Conservation (phyloP, 2,888 invertebrate genomes). For the Tetheella fluctuosa region DNA sequence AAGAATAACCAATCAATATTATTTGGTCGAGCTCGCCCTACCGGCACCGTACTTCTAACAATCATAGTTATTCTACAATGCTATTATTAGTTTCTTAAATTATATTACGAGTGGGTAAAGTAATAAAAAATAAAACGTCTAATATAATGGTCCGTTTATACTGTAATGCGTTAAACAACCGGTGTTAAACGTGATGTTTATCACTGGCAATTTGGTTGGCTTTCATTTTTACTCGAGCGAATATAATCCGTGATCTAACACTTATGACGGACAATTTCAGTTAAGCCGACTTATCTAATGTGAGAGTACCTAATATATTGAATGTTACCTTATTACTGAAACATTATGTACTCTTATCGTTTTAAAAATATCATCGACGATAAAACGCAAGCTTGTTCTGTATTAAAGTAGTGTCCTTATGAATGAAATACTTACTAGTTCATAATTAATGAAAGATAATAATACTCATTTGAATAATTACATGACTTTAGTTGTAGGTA, state of each 20-base stretch:
- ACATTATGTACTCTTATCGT: background rate
- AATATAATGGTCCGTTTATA: conserved; percentile 19
- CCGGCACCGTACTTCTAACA: background rate
- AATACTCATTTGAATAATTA: no score
- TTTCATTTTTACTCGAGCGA: conserved; percentile 14
- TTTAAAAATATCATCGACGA: no score
- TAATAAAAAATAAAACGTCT: conserved; percentile 11
- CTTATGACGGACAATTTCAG: background rate
- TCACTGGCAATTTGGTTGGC: conserved; percentile 18
- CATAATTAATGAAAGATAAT: no score
- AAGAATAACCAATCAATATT: no score
- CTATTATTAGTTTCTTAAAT: conserved; percentile 5
- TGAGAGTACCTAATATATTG: no score
- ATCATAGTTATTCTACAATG: background rate
- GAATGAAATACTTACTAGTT: no score
- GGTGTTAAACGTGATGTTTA: conserved; percentile 19
- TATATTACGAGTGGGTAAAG: conserved; percentile 2
- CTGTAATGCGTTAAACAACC: conserved; percentile 20
- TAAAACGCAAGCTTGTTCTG: no score
- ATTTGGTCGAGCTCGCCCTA: no score
- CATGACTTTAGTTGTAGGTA: no score
- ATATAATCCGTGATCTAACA: conserved; percentile 15
- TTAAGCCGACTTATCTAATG: no score
- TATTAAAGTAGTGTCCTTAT: no score
- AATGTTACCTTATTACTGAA: background rate